These are phyloP conservation scores for Lissocephala sabroskyi DNA, from an alignment of 2,888 invertebrate genomes.

Conservation along the genomic window DNA sequence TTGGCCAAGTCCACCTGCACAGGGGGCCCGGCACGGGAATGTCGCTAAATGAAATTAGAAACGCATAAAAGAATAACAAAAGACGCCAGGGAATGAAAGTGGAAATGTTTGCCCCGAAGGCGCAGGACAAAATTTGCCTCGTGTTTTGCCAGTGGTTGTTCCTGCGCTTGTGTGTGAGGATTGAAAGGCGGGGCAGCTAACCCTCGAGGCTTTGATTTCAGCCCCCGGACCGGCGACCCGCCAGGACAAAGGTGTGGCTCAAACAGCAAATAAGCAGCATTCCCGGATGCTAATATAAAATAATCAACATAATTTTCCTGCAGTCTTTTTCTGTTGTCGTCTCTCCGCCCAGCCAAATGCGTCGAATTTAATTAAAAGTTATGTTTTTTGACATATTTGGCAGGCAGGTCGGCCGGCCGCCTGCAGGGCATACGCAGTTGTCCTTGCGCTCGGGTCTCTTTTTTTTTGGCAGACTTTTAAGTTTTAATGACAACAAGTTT, in stretches of 20 bases:
- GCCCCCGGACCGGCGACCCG: slow-evolving; percentile 6
- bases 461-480: slow-evolving; percentile 2
- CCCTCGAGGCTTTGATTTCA: slow-evolving; percentile 43
- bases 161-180: too few relatives aligned
- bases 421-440: not conserved
- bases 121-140: too few relatives aligned
- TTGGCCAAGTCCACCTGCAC: slow-evolving; percentile 30
- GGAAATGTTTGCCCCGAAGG: not conserved
- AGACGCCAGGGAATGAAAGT: slow-evolving; percentile 22
- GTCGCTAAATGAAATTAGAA: slow-evolving; percentile 66
- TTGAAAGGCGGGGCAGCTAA: too few relatives aligned
- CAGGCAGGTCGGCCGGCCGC: not conserved
- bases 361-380: slow-evolving; percentile 61
- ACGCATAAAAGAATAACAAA: slow-evolving; percentile 61
- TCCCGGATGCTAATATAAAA: slow-evolving; percentile 44
- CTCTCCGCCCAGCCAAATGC: slow-evolving; percentile 43
- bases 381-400: slow-evolving; percentile 30
- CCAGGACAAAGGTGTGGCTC: slow-evolving; percentile 17
- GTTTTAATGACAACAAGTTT: slow-evolving; percentile 31
- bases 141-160: too few relatives aligned
- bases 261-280: slow-evolving; percentile 41
- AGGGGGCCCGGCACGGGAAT: slow-evolving; percentile 23
- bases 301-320: slow-evolving; percentile 58
- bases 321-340: slow-evolving; percentile 27
- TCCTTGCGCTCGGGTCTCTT: slow-evolving; percentile 1